Conservation (phyloP, 2,888 invertebrate genomes). For the Tupiocoris notatus region DNA sequence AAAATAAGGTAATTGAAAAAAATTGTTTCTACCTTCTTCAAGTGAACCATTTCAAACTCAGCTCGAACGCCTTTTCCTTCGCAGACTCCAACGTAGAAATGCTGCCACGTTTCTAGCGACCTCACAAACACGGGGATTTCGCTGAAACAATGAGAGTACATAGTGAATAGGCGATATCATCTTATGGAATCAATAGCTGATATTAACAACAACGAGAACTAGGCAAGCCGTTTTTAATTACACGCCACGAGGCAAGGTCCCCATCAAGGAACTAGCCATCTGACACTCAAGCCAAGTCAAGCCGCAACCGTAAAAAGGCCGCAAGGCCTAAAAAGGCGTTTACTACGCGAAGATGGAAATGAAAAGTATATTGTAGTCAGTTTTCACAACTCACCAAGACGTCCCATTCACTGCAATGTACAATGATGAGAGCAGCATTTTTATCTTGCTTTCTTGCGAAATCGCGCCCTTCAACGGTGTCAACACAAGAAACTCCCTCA, state of each 20-base stretch:
- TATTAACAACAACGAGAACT: too few species aligned
- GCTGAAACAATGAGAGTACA: conserved; percentile 55
- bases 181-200: too few species aligned
- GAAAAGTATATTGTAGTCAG: too few species aligned
- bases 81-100: conserved; percentile 76
- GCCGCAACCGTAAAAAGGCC: too few species aligned
- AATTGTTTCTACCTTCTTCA: conserved; percentile 62
- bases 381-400: conserved; percentile 63
- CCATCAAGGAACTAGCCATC: too few species aligned
- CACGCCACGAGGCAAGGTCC: too few species aligned
- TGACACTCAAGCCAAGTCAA: too few species aligned
- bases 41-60: conserved; percentile 86
- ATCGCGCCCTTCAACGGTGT: conserved; percentile 59
- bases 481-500: conserved; percentile 78
- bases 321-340: too few species aligned
- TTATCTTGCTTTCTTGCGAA: conserved; percentile 65
- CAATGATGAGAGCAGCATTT: conserved; percentile 75
- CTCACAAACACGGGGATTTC: conserved; percentile 85
- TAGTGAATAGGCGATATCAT: too few species aligned
- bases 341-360: too few species aligned
- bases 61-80: conserved; percentile 73
- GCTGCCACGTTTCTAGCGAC: conserved; percentile 76
- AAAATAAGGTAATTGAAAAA: too few species aligned
- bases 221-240: too few species aligned
- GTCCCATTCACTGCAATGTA: conserved; percentile 81